Evolutionary conservation across 2,888 invertebrate species (phyloP), one percentile per base, ranked within the genome.

Genomic region (Cistogaster globosa): DNA sequence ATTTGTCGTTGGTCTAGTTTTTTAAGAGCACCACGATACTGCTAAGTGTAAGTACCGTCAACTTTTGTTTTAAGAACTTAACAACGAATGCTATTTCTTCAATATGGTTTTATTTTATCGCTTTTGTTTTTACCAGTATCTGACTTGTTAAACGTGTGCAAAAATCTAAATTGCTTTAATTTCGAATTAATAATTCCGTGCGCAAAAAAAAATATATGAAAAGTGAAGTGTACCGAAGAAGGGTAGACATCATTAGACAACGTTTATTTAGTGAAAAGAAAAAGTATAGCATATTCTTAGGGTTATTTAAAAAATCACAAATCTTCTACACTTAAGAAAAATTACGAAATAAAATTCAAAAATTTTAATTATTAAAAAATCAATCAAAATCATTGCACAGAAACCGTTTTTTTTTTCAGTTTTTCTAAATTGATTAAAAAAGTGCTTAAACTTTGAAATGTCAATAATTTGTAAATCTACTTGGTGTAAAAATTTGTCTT

Each of bases 21-120:
- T 57, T 79, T 68, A 75, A 58, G 65, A 84, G 72, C 80, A 68
- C 81, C 26, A 60, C 67, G 81, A 85, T 78, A 81, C 62, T 53
- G 26, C 45, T 55, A 26, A n/a, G 18, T 42, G 74, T 81, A 77
- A 60, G 48, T 82, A 79, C 75, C 78, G 65, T 71, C 75, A 75
- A 75, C 82, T 81, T 78, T 75, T 78, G 82, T 62, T 58, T 72
- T 62, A 51, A 72, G 57, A 68, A 74, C 12, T 36, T 69, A 63
- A 74, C 67, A 78, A 78, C 63, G 74, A 68, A 74, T 51, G 6
- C 6, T 32, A 51, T 63, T 53, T 58, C 18, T 20, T 58, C 53
- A 36, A 76, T 82, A 76, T 69, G 48, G 32, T 45, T 32, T 74
- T 38, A 42, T 65, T 48, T 51, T 51, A 36, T 16, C 32, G 48